These are phyloP conservation scores for Alloscopus bannaensis DNA, from an alignment of 2,888 invertebrate species.

Conservation along the genomic window DNA sequence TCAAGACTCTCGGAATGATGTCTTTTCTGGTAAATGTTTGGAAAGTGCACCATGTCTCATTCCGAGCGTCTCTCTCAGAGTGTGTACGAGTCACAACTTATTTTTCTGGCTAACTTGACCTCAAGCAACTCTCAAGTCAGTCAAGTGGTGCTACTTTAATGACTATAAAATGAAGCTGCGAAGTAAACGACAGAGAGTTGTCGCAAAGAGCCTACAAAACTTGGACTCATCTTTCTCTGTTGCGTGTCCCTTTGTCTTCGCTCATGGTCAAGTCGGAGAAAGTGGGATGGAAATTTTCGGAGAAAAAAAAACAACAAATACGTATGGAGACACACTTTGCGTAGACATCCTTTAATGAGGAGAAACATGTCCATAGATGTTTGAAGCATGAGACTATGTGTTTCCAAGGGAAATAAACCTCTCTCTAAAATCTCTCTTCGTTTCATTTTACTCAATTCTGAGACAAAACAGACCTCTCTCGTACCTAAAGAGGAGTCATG, in stretches of 20 bases:
- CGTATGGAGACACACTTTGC: no score
- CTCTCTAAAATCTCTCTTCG: no score
- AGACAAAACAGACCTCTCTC: conserved; percentile 25
- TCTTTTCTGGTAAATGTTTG: no score
- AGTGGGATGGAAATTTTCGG: no score
- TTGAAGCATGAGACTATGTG: no score
- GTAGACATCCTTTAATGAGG: no score
- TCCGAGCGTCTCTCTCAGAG: not conserved
- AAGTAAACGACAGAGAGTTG: not conserved
- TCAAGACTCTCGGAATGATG: no score
- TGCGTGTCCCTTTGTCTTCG: conserved; percentile 55
- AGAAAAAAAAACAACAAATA: conserved; percentile 39
- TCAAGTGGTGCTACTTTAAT: conserved; percentile 57
- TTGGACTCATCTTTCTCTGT: conserved; percentile 22
- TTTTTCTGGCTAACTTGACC: conserved; percentile 31
- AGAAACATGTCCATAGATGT: no score
- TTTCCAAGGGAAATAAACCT: no score
- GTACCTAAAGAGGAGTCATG: conserved; percentile 24
- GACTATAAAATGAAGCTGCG: conserved; percentile 40
- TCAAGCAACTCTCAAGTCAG: conserved; percentile 26
- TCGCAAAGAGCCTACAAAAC: not conserved
- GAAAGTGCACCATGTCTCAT: no score
- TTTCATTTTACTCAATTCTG: conserved; percentile 54
- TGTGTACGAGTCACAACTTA: not conserved
- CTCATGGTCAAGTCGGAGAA: conserved; percentile 42